phyloP scores from a whole-genome alignment of 2,888 invertebrate species.

The Eucera pruinosa region DNA sequence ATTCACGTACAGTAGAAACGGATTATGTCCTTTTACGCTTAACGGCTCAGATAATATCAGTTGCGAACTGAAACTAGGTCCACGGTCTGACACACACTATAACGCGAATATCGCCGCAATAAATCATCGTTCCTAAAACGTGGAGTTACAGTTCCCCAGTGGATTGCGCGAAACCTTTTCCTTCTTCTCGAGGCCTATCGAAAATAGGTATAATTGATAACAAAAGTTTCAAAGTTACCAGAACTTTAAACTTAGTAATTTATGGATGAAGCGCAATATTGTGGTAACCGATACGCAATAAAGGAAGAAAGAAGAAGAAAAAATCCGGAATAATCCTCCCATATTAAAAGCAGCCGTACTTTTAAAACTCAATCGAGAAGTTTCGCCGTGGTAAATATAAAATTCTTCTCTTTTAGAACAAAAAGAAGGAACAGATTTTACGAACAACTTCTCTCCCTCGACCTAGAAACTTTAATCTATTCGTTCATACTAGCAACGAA shows the following conservation, averaged over 20 bases:
- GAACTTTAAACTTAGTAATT: slow-evolving; percentile 4
- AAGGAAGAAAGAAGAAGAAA: background rate
- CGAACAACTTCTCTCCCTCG: background rate
- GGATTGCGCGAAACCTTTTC: slow-evolving; percentile 6
- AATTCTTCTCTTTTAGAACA: background rate
- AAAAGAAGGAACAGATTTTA: background rate
- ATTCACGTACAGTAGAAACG: slow-evolving; percentile 33
- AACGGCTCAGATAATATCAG: slow-evolving; percentile 44
- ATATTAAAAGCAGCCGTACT: slow-evolving; percentile 4
- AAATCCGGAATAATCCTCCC: background rate
- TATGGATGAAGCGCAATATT: background rate
- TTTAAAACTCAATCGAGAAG: slow-evolving; percentile 14
- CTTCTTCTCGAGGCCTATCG: slow-evolving; percentile 4
- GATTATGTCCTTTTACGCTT: slow-evolving; percentile 50
- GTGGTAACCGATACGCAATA: background rate
- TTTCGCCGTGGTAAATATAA: slow-evolving; percentile 10
- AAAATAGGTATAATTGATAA: slow-evolving; percentile 35
- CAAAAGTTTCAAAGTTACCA: slow-evolving; percentile 4
- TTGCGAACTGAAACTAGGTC: slow-evolving; percentile 41
- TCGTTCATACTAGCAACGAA: background rate
- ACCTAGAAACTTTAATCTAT: slow-evolving; percentile 27
- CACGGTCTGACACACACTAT: background rate
- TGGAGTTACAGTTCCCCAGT: background rate
- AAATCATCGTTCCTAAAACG: slow-evolving; percentile 36
- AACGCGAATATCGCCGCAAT: slow-evolving; percentile 15